Conservation (phyloP, 2,888 invertebrate species). For the Latrodectus hesperus region DNA sequence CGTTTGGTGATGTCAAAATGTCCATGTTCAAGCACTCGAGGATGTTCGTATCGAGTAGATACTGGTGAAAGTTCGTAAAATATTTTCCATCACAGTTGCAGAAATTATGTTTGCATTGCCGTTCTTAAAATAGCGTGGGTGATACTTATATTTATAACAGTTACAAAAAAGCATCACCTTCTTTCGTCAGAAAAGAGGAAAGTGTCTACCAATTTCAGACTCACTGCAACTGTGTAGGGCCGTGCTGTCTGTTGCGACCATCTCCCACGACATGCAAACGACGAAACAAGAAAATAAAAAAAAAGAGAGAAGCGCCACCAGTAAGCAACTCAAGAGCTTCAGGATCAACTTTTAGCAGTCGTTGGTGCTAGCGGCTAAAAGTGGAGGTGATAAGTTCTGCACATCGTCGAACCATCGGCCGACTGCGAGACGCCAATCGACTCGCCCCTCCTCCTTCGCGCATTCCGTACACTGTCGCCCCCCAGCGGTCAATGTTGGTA, state of each 20-base stretch:
- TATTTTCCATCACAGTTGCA: too few relatives aligned
- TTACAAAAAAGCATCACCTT: too few relatives aligned
- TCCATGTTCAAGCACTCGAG: too few relatives aligned
- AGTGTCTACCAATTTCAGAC: too few relatives aligned
- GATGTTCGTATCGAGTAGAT: too few relatives aligned
- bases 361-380: constrained; percentile 10
- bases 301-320: neutral
- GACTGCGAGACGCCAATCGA: constrained; percentile 59
- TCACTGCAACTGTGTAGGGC: too few relatives aligned
- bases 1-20: too few relatives aligned
- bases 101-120: too few relatives aligned
- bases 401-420: constrained; percentile 37
- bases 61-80: too few relatives aligned
- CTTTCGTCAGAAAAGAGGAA: too few relatives aligned
- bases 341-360: constrained; percentile 10
- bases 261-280: neutral
- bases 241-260: neutral
- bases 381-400: constrained; percentile 53
- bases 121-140: too few relatives aligned
- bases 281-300: neutral
- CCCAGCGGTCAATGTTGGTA: constrained; percentile 67
- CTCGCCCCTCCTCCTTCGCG: constrained; percentile 46
- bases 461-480: constrained; percentile 64
- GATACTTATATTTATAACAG: too few relatives aligned
- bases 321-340: neutral